Base-by-base conservation (phyloP, 2,113 vertebrate species). In the Malurus elegans region DNA sequence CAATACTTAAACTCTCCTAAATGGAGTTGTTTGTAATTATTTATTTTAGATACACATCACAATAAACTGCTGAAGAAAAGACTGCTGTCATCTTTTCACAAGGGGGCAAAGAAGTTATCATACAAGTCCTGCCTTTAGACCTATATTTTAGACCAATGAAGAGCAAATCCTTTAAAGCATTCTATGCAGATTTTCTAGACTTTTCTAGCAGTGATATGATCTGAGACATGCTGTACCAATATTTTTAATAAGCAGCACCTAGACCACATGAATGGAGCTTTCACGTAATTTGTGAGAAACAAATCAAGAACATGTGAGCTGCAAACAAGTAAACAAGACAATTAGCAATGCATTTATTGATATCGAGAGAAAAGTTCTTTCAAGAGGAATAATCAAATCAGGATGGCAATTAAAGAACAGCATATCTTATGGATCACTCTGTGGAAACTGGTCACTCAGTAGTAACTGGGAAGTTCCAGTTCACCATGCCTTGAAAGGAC, bases 221-320 rank as follows among this genome's bases (percentile, higher is more conserved):
- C 48, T 8, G 2, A 61, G 58, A 50, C 28, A 40, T 8, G 25
- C 23, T 20, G 19, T 42, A 72, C 31, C 17, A 45, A 5, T 23
- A 70, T 48, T 90, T 84, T 88, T 74, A 61, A 53, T 11, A 16
- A 29, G 25, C 32, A 45, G 31, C 29, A 69, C 34, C 25, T 45
- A 85, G 42, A 53, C 57, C 13, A 54, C 19, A 6, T 8, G 7
- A 82, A 82, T 3, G 24, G 3, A 65, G 19, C 11, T 86, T 57
- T 69, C 36, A 66, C 12, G 14, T 13, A 45, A 62, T 71, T 57
- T 34, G 15, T 44, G 60, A 89, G 56, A 66, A 90, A 34, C 4
- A 4, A 26, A 34, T 8, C n/a, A 82, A 90, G 40, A 75, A 60
- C 0, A 0, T 6, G 17, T 1, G 2, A 80, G 79, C 9, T 74